These are phyloP conservation scores for Drosophila guanche DNA, from an alignment of 1,140 invertebrate genomes.

Conservation along the genomic window DNA sequence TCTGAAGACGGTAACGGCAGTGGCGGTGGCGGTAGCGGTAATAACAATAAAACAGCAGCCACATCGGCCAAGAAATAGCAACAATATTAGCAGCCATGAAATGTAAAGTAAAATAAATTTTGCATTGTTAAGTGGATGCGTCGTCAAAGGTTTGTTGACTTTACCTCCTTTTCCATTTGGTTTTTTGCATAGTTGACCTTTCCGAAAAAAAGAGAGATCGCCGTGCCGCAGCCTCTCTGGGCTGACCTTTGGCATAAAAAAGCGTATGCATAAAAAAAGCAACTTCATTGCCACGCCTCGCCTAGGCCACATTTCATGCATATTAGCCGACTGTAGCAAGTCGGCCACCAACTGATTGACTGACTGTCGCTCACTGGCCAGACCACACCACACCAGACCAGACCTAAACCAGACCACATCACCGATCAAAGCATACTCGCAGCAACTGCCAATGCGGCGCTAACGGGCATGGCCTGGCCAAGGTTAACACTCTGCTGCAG, in stretches of 20 bases:
- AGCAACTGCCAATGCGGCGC: constrained; percentile 13
- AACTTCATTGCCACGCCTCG: constrained; percentile 40
- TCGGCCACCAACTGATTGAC: constrained; percentile 6
- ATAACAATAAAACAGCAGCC: constrained; percentile 10
- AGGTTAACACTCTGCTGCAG: constrained; percentile 64
- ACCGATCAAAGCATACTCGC: too few species aligned
- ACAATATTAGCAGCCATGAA: constrained; percentile 48
- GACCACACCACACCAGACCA: constrained; percentile 14
- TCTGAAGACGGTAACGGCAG: constrained; percentile 4
- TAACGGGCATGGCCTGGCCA: constrained; percentile 42
- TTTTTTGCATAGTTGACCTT: constrained; percentile 43
- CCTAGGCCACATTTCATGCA: constrained; percentile 32
- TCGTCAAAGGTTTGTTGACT: constrained; percentile 56
- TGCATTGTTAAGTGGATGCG: constrained; percentile 64
- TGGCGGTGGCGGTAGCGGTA: not conserved
- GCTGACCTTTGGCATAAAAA: constrained; percentile 36
- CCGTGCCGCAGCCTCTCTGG: constrained; percentile 14
- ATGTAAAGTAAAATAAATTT: constrained; percentile 64
- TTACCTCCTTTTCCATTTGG: constrained; percentile 1
- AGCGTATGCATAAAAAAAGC: not conserved
- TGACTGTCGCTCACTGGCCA: constrained; percentile 11
- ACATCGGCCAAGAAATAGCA: constrained; percentile 11
- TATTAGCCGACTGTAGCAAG: constrained; percentile 22
- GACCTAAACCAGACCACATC: not conserved
- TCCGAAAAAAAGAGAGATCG: constrained; percentile 44